Conservation (phyloP, 2,888 invertebrate genomes). For the Drosophila barbarae region DNA sequence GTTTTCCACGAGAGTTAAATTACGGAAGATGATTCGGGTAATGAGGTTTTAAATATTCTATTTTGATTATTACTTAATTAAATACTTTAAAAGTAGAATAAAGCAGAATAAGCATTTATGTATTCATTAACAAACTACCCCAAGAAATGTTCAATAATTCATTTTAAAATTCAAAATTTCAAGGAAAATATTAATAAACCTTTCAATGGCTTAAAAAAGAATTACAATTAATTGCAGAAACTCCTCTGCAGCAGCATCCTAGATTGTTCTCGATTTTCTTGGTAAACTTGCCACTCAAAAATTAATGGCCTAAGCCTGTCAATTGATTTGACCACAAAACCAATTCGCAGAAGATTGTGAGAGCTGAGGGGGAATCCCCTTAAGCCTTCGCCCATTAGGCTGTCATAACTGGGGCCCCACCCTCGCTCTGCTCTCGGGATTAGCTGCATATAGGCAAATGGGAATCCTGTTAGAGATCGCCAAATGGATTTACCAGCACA, state of each 20-base stretch:
- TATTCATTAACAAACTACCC: not conserved
- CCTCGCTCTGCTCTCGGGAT: conserved; percentile 6
- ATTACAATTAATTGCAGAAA: not conserved
- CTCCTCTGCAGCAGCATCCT: not conserved
- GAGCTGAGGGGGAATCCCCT: not conserved
- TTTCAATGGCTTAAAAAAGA: accelerated
- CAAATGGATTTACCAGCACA: conserved; percentile 11
- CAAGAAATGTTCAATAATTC: not conserved
- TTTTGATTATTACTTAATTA: not conserved
- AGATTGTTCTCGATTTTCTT: not conserved
- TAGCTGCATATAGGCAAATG: conserved; percentile 22
- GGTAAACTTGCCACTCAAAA: conserved; percentile 2
- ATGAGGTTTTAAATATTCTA: not conserved
- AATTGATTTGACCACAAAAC: conserved; percentile 15
- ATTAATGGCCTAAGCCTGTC: conserved; percentile 21
- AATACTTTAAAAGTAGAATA: not conserved
- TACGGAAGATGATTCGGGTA: not conserved
- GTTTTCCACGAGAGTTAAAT: not conserved
- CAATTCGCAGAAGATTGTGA: conserved; percentile 20
- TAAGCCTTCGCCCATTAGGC: conserved; percentile 26
- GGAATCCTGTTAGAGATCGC: conserved; percentile 17
- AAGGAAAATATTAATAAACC: not conserved
- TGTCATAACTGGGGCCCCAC: conserved; percentile 29
- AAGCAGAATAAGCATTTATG: too few relatives aligned
- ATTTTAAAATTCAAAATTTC: not conserved